Evolutionary conservation across 2,113 vertebrate species (phyloP).

Genomic region (Hemicordylus capensis): DNA sequence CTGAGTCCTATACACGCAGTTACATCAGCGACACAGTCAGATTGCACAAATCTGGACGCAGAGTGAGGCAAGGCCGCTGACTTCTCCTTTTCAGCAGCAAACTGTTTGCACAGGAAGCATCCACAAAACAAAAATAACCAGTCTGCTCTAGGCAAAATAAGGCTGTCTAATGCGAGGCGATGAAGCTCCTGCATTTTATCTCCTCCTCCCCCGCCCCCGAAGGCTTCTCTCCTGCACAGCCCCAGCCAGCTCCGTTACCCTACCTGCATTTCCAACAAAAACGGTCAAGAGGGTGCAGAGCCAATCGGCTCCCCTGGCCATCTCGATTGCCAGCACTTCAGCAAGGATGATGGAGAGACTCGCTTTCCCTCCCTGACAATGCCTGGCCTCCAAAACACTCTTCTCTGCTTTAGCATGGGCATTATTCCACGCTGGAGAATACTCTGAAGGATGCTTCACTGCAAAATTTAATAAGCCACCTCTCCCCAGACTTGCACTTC

Average conservation of each 20-base stretch:
- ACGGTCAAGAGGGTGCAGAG: background rate
- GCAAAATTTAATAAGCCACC: conserved; percentile 14
- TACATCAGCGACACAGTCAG: no score
- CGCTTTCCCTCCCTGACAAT: background rate
- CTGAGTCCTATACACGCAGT: no score
- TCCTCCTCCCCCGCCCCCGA: background rate
- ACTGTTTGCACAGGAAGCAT: background rate
- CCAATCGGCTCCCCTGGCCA: background rate
- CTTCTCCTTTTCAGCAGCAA: background rate
- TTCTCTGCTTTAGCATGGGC: background rate
- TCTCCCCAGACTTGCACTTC: background rate
- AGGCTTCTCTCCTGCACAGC: background rate
- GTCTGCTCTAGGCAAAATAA: background rate
- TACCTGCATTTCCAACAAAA: background rate
- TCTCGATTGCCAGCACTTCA: background rate
- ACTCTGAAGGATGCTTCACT: background rate
- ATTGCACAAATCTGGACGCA: background rate
- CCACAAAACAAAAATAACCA: background rate
- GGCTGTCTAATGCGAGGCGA: background rate
- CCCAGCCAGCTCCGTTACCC: background rate
- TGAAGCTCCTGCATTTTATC: no score
- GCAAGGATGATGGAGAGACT: background rate
- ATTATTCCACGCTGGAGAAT: background rate
- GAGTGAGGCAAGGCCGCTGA: background rate
- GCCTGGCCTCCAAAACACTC: background rate